Evolutionary conservation across 1,140 invertebrate genomes (phyloP).

Genomic region (Cydia amplana): DNA sequence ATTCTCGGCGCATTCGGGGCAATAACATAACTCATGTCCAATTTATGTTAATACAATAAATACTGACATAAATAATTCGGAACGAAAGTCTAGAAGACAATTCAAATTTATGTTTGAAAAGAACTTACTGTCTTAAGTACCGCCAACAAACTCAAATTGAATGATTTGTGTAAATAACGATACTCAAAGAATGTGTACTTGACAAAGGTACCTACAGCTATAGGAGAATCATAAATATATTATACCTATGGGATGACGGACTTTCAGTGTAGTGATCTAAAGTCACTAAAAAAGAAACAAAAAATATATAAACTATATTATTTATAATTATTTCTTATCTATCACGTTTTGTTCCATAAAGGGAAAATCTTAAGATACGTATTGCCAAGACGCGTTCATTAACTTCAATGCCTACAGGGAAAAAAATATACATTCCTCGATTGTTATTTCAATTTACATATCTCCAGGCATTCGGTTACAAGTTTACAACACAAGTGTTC

Average conservation of each 20-base stretch:
- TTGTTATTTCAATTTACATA: conserved; percentile 55
- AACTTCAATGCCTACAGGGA: neutral
- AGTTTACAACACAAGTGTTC: conserved; percentile 57
- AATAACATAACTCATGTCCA: conserved; percentile 79
- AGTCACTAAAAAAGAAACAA: too few species aligned
- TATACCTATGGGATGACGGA: too few species aligned
- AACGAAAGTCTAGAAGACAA: conserved; percentile 65
- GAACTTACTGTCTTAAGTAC: conserved; percentile 51
- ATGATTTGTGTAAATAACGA: conserved; percentile 46
- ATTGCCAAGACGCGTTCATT: neutral
- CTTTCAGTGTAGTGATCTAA: too few species aligned
- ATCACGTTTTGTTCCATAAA: too few species aligned
- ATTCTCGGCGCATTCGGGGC: conserved; percentile 68
- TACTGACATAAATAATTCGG: conserved; percentile 74
- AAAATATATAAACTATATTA: too few species aligned
- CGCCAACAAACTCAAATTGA: conserved; percentile 41
- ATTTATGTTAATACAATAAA: conserved; percentile 80
- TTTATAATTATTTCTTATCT: too few species aligned
- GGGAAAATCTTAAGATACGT: too few species aligned
- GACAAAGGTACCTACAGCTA: conserved; percentile 11
- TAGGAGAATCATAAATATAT: neutral
- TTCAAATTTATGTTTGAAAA: conserved; percentile 71
- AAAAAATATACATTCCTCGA: neutral
- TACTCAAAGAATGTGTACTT: conserved; percentile 24
- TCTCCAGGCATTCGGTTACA: conserved; percentile 55